These are phyloP conservation scores for Barypeithes pellucidus DNA, from an alignment of 2,888 invertebrate species.

Conservation along the genomic window DNA sequence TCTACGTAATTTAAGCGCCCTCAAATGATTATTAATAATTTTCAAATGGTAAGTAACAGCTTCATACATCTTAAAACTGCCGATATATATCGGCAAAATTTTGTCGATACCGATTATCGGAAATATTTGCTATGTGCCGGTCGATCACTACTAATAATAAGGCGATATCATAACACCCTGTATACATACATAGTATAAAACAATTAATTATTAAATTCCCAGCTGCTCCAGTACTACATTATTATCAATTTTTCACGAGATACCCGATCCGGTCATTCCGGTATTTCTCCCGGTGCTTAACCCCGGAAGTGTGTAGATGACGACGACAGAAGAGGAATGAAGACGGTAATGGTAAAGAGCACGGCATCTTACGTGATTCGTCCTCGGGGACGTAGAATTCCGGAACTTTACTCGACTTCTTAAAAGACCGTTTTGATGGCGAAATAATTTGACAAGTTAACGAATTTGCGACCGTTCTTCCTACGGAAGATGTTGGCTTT, in stretches of 20 bases:
- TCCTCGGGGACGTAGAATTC: conserved; percentile 37
- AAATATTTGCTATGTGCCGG: too few relatives aligned
- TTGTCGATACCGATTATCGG: too few relatives aligned
- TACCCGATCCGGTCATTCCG: conserved; percentile 32
- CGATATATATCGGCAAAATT: too few relatives aligned
- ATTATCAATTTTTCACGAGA: conserved; percentile 25
- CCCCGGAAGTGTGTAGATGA: conserved; percentile 41
- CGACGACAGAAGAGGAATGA: conserved; percentile 39
- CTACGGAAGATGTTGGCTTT: too few relatives aligned
- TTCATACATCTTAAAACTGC: too few relatives aligned
- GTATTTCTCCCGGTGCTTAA: conserved; percentile 42
- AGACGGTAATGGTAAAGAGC: conserved; percentile 41
- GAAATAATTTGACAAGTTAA: conserved; percentile 22
- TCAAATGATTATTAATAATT: too few relatives aligned
- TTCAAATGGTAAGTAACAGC: too few relatives aligned
- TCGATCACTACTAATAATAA: too few relatives aligned
- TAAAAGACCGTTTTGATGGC: conserved; percentile 8
- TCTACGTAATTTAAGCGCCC: too few relatives aligned
- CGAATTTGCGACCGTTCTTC: too few relatives aligned
- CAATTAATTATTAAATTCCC: conserved; percentile 1
- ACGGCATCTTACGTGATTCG: conserved; percentile 45
- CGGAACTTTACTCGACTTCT: conserved; percentile 19
- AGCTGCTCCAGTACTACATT: conserved; percentile 23
- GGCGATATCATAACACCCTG: too few relatives aligned
- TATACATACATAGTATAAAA: too few relatives aligned